Conservation (phyloP, 1,140 invertebrate genomes). For the Tetragonula clypearis region DNA sequence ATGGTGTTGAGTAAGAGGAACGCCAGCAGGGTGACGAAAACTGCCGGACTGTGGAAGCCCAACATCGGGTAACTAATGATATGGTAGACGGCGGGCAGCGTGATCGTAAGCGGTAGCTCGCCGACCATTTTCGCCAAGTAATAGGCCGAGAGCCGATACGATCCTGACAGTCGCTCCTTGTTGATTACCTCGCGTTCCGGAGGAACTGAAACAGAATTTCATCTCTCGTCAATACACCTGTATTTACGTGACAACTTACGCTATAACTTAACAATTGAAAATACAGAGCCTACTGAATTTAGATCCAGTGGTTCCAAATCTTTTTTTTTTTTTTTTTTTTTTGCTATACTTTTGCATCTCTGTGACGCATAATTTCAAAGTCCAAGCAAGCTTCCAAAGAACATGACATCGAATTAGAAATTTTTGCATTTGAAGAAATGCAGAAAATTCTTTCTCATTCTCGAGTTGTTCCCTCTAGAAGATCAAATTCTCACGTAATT, state of each 20-base stretch:
- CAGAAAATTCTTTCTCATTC: too few relatives aligned
- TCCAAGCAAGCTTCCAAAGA: too few relatives aligned
- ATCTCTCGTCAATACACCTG: background rate
- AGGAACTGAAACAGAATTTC: conserved; percentile 84
- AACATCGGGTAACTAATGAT: conserved; percentile 91
- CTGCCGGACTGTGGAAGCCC: conserved; percentile 84
- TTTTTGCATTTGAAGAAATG: too few relatives aligned
- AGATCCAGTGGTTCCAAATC: too few relatives aligned
- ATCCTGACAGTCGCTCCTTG: conserved; percentile 91
- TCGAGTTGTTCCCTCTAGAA: too few relatives aligned
- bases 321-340: too few relatives aligned
- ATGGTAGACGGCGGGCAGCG: conserved; percentile 90
- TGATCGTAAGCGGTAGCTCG: conserved; percentile 90
- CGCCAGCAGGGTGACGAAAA: conserved; percentile 88
- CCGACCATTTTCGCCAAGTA: conserved; percentile 94
- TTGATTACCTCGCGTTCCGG: conserved; percentile 91
- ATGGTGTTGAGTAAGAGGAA: conserved; percentile 90
- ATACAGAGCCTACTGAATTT: too few relatives aligned
- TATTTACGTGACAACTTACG: background rate
- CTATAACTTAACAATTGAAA: background rate
- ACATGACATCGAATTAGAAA: too few relatives aligned
- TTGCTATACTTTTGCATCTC: too few relatives aligned
- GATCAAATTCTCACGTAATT: too few relatives aligned
- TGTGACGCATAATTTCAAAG: too few relatives aligned
- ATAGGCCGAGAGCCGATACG: conserved; percentile 92